These are phyloP conservation scores for Zapornia atra DNA, from an alignment of 2,113 vertebrate genomes.

Conservation along the genomic window DNA sequence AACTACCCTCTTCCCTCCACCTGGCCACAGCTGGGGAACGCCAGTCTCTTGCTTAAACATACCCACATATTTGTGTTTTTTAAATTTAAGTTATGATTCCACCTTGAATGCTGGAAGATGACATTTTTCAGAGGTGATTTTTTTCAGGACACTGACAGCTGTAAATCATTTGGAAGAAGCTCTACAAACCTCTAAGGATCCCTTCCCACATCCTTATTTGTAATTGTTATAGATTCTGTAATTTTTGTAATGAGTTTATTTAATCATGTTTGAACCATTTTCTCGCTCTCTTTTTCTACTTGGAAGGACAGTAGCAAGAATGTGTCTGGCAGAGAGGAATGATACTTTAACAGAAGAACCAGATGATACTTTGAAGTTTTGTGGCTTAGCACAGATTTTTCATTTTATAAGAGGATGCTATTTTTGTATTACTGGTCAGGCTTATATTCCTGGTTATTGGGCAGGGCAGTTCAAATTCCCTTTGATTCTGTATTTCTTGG, in stretches of 20 bases:
- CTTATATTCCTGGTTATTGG: conserved; percentile 64
- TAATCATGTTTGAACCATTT: not conserved
- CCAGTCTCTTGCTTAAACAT: not conserved
- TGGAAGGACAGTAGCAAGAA: conserved; percentile 24
- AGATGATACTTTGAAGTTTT: conserved; percentile 70
- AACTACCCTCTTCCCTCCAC: not conserved
- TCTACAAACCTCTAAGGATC: not conserved
- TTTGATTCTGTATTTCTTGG: conserved; percentile 66
- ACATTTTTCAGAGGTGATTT: not conserved
- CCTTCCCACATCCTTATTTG: not conserved
- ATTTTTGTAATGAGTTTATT: not conserved
- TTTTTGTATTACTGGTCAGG: conserved; percentile 70
- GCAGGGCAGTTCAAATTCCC: conserved; percentile 46
- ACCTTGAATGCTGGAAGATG: not conserved
- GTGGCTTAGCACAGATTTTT: conserved; percentile 74
- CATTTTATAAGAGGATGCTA: conserved; percentile 65
- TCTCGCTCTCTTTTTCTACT: not conserved
- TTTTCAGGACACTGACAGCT: not conserved
- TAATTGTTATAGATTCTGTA: not conserved
- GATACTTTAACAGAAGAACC: conserved; percentile 61
- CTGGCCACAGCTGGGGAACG: not conserved
- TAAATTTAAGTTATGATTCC: not conserved
- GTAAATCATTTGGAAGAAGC: not conserved
- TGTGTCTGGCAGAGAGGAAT: conserved; percentile 26
- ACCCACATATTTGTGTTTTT: not conserved